Conservation (phyloP, 2,888 invertebrate species). For the Argyra leucocephala region DNA sequence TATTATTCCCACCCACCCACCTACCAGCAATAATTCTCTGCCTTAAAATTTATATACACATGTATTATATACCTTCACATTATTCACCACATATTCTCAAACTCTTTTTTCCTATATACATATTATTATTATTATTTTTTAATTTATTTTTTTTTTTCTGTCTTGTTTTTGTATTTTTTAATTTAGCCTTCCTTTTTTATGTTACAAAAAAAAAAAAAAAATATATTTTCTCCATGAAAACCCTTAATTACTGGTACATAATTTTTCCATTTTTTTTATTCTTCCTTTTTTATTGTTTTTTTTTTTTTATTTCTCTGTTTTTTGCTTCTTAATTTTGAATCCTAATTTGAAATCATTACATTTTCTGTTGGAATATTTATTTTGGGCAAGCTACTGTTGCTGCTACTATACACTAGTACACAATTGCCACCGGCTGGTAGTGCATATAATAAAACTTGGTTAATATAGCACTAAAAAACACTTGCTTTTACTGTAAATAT, state of each 20-base stretch:
- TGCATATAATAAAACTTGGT: background rate
- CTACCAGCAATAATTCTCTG: too few relatives aligned
- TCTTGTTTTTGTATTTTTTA: background rate
- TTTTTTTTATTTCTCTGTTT: too few relatives aligned
- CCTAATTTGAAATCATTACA: slow-evolving; percentile 6
- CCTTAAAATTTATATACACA: too few relatives aligned
- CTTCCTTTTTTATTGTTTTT: background rate
- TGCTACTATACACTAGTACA: background rate
- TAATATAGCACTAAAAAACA: slow-evolving; percentile 2
- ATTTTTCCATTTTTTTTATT: background rate
- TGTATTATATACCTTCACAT: too few relatives aligned
- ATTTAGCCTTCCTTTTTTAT: background rate
- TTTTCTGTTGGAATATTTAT: background rate
- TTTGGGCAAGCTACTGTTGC: background rate
- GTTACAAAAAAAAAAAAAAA: background rate
- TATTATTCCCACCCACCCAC: too few relatives aligned
- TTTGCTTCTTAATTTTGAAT: too few relatives aligned
- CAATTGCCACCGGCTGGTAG: background rate
- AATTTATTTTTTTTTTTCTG: too few relatives aligned
- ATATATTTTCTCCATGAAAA: background rate
- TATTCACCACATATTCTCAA: too few relatives aligned
- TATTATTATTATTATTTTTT: too few relatives aligned
- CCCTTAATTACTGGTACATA: slow-evolving; percentile 6
- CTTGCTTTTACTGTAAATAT: background rate
- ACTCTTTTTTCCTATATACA: too few relatives aligned